Evolutionary conservation across 1,140 invertebrate genomes (phyloP), one percentile per base, ranked within the genome.

Genomic region (Phortica variegata): DNA sequence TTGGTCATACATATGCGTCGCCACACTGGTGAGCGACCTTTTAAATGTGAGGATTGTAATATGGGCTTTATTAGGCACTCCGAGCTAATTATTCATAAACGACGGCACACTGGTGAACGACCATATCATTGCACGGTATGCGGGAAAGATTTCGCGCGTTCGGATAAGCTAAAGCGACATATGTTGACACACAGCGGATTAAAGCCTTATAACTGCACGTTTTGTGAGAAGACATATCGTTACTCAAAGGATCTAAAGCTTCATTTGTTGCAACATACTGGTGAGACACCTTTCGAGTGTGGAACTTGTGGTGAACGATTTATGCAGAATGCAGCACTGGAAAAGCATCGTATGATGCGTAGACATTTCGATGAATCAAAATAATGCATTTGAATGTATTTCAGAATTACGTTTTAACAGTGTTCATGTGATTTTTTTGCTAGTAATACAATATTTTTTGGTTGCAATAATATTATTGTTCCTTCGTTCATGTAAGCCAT

Each of bases 1-100:
- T 61, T 81, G n/a, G 78, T 79, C 16, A 79, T 81, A 1, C 82
- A 84, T 43, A 79, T 82, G 77, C 71, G 80, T 2, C 56, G 79
- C 6, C 32, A 34, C 13, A 15, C 32, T 9, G 32, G 32, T 34
- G 32, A 34, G 13, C 6, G 13, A 15, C 32, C 32, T 13, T 34
- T 34, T 13, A 34, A 34, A 8, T 34, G 32, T 34, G 32, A 34
- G 6, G 4, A 8, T 4, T 34, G 32, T 13, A n/a, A 34, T 4
- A 34, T 34, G 32, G 32, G 6, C 6, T 34, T 34, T 34, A 9
- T n/a, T 8, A 6, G 32, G 13, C 32, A 13, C 13, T 9, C 6
- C 13, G 32, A 34, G 13, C 4, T 34, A n/a, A 4, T 34, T 6
- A 4, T 8, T 4, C 32, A 34, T 15, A 6, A n/a, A 4, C 6